Percentiles rank a stretch among this genome's conserved stretches.
Conservation (phyloP, 2,113 vertebrate species). For the Engraulis encrasicolus region DNA sequence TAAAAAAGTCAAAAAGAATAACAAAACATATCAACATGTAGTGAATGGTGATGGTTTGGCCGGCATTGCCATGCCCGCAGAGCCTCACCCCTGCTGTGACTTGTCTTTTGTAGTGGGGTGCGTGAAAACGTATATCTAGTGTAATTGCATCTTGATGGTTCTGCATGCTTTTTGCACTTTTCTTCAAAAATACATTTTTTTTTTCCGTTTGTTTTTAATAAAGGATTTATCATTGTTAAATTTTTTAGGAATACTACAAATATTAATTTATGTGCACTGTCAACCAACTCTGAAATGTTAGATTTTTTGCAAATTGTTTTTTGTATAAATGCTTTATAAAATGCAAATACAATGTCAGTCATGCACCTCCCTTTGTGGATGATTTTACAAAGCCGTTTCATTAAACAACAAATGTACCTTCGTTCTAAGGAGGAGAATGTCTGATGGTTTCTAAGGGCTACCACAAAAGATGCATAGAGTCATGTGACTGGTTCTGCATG, state of each 20-base stretch:
- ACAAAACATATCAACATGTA: constrained; percentile 65
- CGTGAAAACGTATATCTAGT: constrained; percentile 52
- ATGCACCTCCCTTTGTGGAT: constrained; percentile 38
- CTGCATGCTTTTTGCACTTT: constrained; percentile 73
- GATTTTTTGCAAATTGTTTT: constrained; percentile 51
- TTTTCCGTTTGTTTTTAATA: constrained; percentile 55
- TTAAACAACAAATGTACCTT: constrained; percentile 27
- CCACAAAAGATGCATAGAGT: neutral
- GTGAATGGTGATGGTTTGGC: constrained; percentile 45
- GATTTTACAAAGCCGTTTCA: constrained; percentile 33
- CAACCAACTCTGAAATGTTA: constrained; percentile 52
- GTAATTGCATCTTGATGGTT: constrained; percentile 62
- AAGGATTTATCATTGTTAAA: constrained; percentile 48
- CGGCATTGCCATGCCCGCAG: constrained; percentile 38
- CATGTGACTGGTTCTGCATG: neutral
- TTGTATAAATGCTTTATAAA: constrained; percentile 54
- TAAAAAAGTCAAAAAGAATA: constrained; percentile 61
- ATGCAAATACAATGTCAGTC: constrained; percentile 48
- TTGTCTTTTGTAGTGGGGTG: constrained; percentile 52
- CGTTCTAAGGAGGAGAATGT: constrained; percentile 23
- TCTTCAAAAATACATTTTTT: constrained; percentile 54
- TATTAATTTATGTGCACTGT: constrained; percentile 58
- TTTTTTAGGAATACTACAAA: constrained; percentile 55
- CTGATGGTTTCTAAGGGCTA: constrained; percentile 34
- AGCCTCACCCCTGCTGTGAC: constrained; percentile 46